Conservation (phyloP, 2,797 vertebrate species). For the Tolypeutes matacus region DNA sequence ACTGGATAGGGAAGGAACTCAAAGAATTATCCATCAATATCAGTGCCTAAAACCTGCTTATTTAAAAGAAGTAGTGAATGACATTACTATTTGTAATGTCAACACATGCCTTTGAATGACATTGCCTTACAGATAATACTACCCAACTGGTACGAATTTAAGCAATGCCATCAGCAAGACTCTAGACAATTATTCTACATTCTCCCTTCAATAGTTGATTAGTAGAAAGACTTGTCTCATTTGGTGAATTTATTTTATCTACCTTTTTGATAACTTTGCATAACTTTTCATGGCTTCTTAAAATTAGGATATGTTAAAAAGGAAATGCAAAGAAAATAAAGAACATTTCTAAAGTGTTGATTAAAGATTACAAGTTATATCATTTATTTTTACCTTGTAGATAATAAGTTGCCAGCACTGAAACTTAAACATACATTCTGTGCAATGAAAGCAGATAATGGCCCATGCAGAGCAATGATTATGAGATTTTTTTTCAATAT, state of each 20-base stretch:
- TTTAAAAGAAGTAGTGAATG: not conserved
- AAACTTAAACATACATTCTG: slow-evolving; percentile 91
- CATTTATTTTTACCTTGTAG: slow-evolving; percentile 65
- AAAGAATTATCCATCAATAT: not conserved
- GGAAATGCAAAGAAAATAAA: not conserved
- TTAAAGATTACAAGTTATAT: fast-evolving
- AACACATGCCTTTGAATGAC: not conserved
- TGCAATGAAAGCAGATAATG: slow-evolving; percentile 91
- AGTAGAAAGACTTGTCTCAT: not conserved
- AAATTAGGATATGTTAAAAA: not conserved
- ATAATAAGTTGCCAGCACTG: slow-evolving; percentile 76
- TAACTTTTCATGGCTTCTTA: not conserved
- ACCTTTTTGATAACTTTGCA: not conserved
- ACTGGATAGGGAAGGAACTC: not conserved
- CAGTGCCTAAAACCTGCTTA: not conserved
- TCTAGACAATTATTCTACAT: not conserved
- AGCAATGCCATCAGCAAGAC: not conserved
- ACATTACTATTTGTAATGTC: not conserved
- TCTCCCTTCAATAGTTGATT: not conserved
- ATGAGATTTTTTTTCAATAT: slow-evolving; percentile 91
- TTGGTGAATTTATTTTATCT: not conserved
- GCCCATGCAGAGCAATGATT: slow-evolving; percentile 92
- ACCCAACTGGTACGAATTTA: not conserved
- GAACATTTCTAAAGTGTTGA: not conserved
- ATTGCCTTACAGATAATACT: not conserved